Conservation (phyloP, 2,113 vertebrate species). For the Calyptomena viridis region DNA sequence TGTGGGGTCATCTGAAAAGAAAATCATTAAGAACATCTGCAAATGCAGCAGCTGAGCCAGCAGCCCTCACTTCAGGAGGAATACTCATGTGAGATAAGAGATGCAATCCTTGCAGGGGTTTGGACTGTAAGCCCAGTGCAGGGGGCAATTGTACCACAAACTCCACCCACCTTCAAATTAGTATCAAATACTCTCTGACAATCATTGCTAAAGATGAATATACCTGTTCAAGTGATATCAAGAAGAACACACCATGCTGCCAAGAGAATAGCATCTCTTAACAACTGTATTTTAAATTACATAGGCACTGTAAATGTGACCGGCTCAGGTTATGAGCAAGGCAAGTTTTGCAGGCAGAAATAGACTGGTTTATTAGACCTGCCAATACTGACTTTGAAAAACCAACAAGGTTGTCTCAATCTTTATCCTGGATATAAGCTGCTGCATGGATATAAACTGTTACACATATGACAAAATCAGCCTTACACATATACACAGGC, state of each 20-base stretch:
- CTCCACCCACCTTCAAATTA: neutral
- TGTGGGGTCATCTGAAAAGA: neutral
- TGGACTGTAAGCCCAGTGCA: neutral
- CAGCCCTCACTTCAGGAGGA: neutral
- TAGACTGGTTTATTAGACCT: neutral
- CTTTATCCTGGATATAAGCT: neutral
- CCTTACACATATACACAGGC: neutral
- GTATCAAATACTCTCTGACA: neutral
- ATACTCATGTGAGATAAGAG: neutral
- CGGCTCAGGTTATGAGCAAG: neutral
- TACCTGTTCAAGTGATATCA: neutral
- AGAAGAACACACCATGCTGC: neutral
- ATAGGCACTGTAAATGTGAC: neutral
- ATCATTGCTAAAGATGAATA: neutral
- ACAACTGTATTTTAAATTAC: neutral
- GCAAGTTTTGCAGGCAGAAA: neutral
- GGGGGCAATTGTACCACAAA: neutral
- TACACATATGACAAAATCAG: neutral
- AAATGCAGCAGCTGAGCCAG: neutral
- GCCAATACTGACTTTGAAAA: neutral
- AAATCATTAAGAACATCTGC: neutral
- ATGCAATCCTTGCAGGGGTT: neutral
- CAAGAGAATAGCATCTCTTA: neutral
- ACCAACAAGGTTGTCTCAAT: neutral
- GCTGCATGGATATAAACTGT: neutral